Evolutionary conservation across 2,113 vertebrate genomes (phyloP).

Genomic region (Hemiscyllium ocellatum): DNA sequence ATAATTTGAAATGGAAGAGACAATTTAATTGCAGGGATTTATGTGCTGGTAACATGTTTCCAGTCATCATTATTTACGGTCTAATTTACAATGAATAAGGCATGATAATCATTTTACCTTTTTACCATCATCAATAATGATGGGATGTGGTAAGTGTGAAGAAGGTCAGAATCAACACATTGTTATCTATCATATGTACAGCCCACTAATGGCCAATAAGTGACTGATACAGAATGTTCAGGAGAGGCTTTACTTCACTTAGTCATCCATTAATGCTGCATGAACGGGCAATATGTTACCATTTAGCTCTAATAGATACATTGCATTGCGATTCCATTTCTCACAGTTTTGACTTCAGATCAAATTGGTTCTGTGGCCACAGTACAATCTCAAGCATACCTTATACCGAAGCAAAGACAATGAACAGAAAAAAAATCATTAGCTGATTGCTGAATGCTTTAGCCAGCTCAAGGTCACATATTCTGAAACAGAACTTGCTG

Average conservation of each 20-base stretch:
- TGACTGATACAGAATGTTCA: neutral
- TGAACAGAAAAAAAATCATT: neutral
- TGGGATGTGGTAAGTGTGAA: neutral
- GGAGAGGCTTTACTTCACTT: neutral
- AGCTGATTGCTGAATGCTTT: neutral
- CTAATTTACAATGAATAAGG: neutral
- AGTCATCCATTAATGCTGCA: neutral
- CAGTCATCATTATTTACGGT: neutral
- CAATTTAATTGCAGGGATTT: neutral
- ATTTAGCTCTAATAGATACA: neutral
- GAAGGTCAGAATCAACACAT: neutral
- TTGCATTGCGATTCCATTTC: neutral
- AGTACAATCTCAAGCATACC: neutral
- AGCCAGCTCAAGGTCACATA: neutral
- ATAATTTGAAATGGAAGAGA: slow-evolving; percentile 4
- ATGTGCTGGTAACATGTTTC: neutral
- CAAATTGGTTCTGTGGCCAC: neutral
- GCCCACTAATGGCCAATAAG: neutral
- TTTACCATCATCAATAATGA: neutral
- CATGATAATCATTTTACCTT: neutral
- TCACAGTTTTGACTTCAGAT: neutral
- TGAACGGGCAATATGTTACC: neutral
- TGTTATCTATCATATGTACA: slow-evolving; percentile 6
- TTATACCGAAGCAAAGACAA: neutral
- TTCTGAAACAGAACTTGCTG: neutral